Evolutionary conservation across 2,797 vertebrate species (phyloP).

Genomic region (Mormyrops boulengeri): DNA sequence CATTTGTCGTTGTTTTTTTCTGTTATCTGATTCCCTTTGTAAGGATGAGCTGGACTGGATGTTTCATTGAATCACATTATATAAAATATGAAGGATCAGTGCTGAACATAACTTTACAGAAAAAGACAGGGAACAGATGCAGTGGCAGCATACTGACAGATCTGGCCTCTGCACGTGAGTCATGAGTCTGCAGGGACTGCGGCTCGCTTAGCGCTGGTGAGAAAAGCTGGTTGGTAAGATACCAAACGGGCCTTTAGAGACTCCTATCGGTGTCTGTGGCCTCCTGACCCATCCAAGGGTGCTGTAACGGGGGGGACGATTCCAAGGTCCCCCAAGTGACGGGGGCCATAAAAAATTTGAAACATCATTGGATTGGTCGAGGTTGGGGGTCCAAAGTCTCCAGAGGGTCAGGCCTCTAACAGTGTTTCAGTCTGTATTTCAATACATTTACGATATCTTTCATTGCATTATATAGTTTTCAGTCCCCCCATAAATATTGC

Average conservation of each 20-base stretch:
- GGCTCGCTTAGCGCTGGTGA: neutral
- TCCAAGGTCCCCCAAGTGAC: neutral
- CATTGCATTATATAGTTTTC: neutral
- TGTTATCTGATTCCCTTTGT: neutral
- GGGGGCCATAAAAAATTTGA: neutral
- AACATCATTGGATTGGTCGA: neutral
- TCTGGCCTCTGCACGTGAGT: neutral
- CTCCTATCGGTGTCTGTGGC: neutral
- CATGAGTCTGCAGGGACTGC: neutral
- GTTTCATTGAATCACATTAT: neutral
- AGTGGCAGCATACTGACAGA: neutral
- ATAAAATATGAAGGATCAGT: neutral
- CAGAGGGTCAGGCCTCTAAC: neutral
- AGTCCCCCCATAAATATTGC: neutral
- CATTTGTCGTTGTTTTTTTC: neutral
- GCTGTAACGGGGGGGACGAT: neutral
- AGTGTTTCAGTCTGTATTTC: neutral
- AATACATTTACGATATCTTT: neutral
- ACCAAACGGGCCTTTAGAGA: neutral
- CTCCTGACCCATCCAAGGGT: neutral
- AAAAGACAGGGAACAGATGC: neutral
- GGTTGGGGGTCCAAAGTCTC: neutral
- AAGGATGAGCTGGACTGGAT: neutral
- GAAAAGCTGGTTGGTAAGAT: neutral
- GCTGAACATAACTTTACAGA: neutral